Evolutionary conservation across 2,888 invertebrate genomes (phyloP).

Genomic region (Eustalomyia histrio): DNA sequence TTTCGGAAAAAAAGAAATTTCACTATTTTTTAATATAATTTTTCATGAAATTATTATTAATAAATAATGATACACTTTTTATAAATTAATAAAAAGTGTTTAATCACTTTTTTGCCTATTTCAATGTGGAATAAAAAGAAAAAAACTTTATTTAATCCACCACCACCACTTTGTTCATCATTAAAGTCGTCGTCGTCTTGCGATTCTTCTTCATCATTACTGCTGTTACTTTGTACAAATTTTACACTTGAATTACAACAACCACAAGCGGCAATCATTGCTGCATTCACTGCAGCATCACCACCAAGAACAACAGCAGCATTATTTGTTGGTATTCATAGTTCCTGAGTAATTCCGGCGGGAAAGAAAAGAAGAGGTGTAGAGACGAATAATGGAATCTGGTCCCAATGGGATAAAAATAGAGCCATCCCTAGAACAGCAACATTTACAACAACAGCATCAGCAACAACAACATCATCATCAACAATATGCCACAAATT

Average conservation of each 20-base stretch:
- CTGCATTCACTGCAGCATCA: constrained; percentile 4
- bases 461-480: constrained; percentile 71
- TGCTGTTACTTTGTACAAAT: constrained; percentile 25
- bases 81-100: constrained; percentile 51
- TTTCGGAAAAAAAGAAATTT: constrained; percentile 11
- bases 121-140: constrained; percentile 62
- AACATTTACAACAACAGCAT: constrained; percentile 67
- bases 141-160: constrained; percentile 42
- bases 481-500: constrained; percentile 77
- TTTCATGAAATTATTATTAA: constrained; percentile 5
- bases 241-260: constrained; percentile 55
- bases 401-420: constrained; percentile 79
- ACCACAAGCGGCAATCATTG: constrained; percentile 16
- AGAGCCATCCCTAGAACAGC: constrained; percentile 78
- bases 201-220: constrained; percentile 28
- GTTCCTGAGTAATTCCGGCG: constrained; percentile 51
- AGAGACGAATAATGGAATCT: constrained; percentile 78
- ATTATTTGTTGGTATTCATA: constrained; percentile 11
- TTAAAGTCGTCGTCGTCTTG: constrained; percentile 26
- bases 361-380: constrained; percentile 53
- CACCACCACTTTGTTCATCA: constrained; percentile 40
- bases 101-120: constrained; percentile 26
- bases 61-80: constrained; percentile 24
- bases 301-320: constrained; percentile 23
- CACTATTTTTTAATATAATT: constrained; percentile 17